Percentiles rank a stretch among this genome's conserved stretches.
These are phyloP conservation scores for Gallinago nigripennis DNA, from an alignment of 2,797 vertebrate genomes.

Conservation along the genomic window DNA sequence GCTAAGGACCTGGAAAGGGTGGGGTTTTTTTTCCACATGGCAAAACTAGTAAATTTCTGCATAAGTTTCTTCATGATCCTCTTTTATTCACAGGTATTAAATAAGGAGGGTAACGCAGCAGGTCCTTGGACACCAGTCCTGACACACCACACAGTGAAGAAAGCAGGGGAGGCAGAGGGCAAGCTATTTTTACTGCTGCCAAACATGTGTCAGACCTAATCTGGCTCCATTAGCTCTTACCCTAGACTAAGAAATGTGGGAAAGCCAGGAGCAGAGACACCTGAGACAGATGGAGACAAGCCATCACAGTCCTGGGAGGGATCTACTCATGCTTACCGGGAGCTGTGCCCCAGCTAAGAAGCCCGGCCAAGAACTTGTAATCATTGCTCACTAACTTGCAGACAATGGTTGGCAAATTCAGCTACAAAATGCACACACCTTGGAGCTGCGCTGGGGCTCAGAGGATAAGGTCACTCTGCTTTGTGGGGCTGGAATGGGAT, in stretches of 20 bases:
- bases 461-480: neutral
- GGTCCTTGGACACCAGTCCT: neutral
- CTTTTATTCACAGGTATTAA: neutral
- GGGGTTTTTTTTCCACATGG: neutral
- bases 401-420: neutral
- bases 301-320: neutral
- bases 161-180: neutral
- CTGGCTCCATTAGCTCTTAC: neutral
- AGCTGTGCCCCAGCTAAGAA: neutral
- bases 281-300: neutral
- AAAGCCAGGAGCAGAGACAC: neutral
- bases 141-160: neutral
- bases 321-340: accelerated
- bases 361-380: neutral
- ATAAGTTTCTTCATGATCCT: neutral
- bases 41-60: neutral
- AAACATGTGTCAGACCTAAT: neutral
- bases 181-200: neutral
- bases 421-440: neutral
- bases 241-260: neutral
- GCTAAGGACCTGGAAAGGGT: neutral
- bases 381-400: neutral
- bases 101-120: neutral
- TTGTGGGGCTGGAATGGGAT: neutral
- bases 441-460: neutral